Evolutionary conservation across 23 tunicate species (phyloP), one percentile per base, ranked within the genome.

Genomic region (Diplosoma virens): DNA sequence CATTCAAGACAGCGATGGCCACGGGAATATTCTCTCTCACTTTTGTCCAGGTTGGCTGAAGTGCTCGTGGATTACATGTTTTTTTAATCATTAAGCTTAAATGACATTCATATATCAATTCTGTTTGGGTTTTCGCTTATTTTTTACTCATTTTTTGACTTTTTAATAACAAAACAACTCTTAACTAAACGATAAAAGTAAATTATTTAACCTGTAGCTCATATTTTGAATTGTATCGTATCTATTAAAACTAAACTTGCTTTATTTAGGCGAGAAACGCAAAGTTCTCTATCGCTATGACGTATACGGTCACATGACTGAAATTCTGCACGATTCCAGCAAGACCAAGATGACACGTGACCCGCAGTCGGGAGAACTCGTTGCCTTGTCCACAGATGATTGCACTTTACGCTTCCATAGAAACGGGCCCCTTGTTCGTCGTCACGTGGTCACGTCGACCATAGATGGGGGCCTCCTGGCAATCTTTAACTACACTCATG

Each of bases 401-500:
- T 82, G 82, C 66, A 75, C 82, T 21, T 25, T 87, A 54, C 82
- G 97, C 20, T 84, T 79, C 74, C 85, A 79, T 58, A 73, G 97
- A 21, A 90, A 90, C 82, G 97, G 97, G 28, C 97, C 97, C 0
- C 90, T 90, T 25, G 86, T 90, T 21, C 86, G 84, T 65, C 72
- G 78, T 25, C 82, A 84, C 59, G 80, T 81, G 27, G 75, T 90
- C 59, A 90, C 89, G 29, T 90, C 90, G 61, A 52, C 77, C 16
- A 53, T 34, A 24, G 53, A 80, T n/a, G 67, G 69, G 1, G 90
- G 87, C 16, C 66, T 84, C 2, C 37, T 79, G 48, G 97, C 97
- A 28, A 75, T 46, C 27, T 90, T 90, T 58, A 82, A 83, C 21
- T 90, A 73, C 65, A 47, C 74, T 0, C 59, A 79, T 48, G 90